A percentile compares a stretch with the other conserved stretches of the same genome.
Conservation (phyloP, 2,797 vertebrate species). For the Sebastiscus tertius region DNA sequence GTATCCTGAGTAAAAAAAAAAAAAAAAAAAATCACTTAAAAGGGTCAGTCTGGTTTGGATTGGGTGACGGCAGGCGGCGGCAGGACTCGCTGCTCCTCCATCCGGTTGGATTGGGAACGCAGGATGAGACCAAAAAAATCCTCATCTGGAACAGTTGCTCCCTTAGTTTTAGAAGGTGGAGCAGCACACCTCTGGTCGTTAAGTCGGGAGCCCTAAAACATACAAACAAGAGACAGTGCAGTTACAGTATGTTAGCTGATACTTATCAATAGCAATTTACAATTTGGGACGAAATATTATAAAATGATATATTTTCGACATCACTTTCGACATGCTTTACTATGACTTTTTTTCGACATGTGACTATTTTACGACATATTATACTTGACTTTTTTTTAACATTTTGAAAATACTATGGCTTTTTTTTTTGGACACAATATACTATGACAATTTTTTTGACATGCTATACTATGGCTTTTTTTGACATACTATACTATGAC, state of each 20-base stretch:
- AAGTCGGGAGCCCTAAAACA: slow-evolving; percentile 90
- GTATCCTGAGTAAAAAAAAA: background rate
- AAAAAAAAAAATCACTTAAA: background rate
- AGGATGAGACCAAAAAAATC: slow-evolving; percentile 96
- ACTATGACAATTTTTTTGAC: too few relatives aligned
- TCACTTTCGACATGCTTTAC: too few relatives aligned
- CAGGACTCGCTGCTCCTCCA: slow-evolving; percentile 95
- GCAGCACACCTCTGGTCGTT: slow-evolving; percentile 94
- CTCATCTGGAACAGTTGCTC: slow-evolving; percentile 93
- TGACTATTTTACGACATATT: too few relatives aligned
- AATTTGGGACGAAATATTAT: background rate
- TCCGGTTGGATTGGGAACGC: slow-evolving; percentile 93
- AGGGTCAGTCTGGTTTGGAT: slow-evolving; percentile 78
- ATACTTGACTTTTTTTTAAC: too few relatives aligned
- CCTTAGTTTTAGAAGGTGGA: slow-evolving; percentile 84
- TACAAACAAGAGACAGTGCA: background rate
- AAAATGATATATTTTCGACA: too few relatives aligned
- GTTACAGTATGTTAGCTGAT: background rate
- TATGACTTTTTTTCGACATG: too few relatives aligned
- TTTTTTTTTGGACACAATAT: too few relatives aligned
- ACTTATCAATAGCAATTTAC: background rate
- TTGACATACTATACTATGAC: too few relatives aligned
- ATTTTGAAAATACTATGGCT: too few relatives aligned
- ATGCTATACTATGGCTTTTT: too few relatives aligned
- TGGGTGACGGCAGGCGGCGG: slow-evolving; percentile 77